These are phyloP conservation scores for Spilogale gracilis DNA, from an alignment of 2,113 vertebrate genomes.

Conservation along the genomic window DNA sequence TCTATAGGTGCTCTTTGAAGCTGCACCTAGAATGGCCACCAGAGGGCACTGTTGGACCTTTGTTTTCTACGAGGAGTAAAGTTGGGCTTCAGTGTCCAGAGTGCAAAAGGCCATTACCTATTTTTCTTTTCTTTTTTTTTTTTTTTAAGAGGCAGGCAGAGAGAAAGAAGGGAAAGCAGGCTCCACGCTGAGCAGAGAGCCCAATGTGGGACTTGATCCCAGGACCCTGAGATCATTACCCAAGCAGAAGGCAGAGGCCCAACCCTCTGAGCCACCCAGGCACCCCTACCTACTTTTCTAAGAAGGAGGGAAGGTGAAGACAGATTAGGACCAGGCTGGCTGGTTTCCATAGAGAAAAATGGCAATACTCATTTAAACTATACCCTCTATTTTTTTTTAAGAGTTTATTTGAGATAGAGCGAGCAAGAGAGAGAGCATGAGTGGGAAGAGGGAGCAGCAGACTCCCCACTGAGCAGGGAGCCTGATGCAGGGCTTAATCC, in stretches of 20 bases:
- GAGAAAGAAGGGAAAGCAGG: too few species aligned
- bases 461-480: not conserved
- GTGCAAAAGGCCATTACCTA: not conserved
- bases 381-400: not conserved
- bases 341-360: slow-evolving; percentile 12
- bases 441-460: not conserved
- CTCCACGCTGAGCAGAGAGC: too few species aligned
- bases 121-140: not conserved
- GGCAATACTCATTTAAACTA: not conserved
- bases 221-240: too few species aligned
- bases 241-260: too few species aligned
- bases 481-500: not conserved
- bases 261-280: too few species aligned
- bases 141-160: not conserved
- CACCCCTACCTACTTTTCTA: not conserved
- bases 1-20: not conserved
- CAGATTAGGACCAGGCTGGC: not conserved
- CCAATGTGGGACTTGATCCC: too few species aligned
- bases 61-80: not conserved
- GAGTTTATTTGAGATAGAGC: not conserved
- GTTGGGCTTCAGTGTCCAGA: not conserved
- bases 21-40: slow-evolving; percentile 10
- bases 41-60: not conserved
- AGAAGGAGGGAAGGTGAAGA: not conserved
- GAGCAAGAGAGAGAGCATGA: not conserved